Evolutionary conservation across 2,888 invertebrate species (phyloP).

Genomic region (Coremacera marginata): DNA sequence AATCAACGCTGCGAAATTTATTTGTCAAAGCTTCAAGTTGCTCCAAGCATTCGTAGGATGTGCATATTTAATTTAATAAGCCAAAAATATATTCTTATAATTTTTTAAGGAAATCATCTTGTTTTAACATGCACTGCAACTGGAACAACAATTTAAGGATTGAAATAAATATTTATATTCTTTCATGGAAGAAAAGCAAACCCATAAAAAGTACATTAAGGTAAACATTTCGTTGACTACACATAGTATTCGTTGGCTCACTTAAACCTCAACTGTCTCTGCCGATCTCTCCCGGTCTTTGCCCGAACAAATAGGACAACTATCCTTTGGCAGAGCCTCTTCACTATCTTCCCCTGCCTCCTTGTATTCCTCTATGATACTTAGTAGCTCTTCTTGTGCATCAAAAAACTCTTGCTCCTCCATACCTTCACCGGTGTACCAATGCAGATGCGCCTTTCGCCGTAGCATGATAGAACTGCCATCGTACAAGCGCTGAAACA

Average conservation of each 20-base stretch:
- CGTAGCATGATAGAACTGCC: slow-evolving; percentile 87
- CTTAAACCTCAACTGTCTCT: neutral
- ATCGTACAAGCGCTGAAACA: slow-evolving; percentile 82
- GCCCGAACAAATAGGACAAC: slow-evolving; percentile 34
- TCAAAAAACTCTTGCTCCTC: slow-evolving; percentile 89
- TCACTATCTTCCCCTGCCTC: slow-evolving; percentile 46
- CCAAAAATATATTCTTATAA: neutral
- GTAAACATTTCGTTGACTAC: neutral
- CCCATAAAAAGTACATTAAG: neutral
- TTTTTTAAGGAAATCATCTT: neutral
- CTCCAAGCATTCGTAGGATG: neutral
- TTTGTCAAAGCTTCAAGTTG: slow-evolving; percentile 2
- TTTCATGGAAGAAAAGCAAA: too few relatives aligned
- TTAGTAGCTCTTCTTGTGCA: slow-evolving; percentile 83
- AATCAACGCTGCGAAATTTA: slow-evolving; percentile 45
- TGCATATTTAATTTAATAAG: neutral
- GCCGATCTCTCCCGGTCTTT: neutral
- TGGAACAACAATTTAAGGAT: too few relatives aligned
- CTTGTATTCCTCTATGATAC: slow-evolving; percentile 74
- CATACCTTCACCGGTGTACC: slow-evolving; percentile 91
- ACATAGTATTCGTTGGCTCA: neutral
- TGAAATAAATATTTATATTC: too few relatives aligned
- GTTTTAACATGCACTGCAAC: neutral
- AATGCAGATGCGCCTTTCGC: slow-evolving; percentile 85
- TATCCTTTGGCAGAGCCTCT: neutral